Percentiles rank a stretch among this genome's conserved stretches.
Conservation (phyloP, 2,888 invertebrate genomes). For the Carpatolechia fugitivella region DNA sequence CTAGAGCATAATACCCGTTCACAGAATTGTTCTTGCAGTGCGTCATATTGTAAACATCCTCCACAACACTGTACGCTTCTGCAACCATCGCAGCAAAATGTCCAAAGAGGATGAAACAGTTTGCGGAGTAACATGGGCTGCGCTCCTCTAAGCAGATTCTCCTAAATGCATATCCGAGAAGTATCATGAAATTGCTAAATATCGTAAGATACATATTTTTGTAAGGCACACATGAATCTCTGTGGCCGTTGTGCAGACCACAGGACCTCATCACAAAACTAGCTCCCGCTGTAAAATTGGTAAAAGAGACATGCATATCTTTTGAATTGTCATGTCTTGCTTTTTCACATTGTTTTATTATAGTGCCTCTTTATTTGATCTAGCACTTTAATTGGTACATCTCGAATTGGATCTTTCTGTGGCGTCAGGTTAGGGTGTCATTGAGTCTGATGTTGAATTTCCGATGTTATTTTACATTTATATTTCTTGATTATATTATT, state of each 20-base stretch:
- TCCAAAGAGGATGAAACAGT: constrained; percentile 35
- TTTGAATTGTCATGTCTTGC: not conserved
- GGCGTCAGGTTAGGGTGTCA: not conserved
- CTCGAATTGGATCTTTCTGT: not conserved
- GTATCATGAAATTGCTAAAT: constrained; percentile 34
- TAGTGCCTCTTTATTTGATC: not conserved
- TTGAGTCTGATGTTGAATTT: constrained; percentile 20
- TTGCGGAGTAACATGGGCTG: constrained; percentile 26
- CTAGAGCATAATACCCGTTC: constrained; percentile 37
- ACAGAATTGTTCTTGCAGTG: constrained; percentile 26
- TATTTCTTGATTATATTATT: too few species aligned
- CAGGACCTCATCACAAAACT: not conserved
- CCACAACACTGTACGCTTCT: constrained; percentile 27
- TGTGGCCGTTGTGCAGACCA: not conserved
- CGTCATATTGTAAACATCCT: constrained; percentile 31
- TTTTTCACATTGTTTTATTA: not conserved
- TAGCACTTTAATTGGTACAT: not conserved
- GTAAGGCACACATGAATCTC: not conserved
- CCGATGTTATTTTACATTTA: not conserved
- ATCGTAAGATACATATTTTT: constrained; percentile 34
- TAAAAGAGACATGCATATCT: not conserved
- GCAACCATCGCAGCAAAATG: constrained; percentile 35
- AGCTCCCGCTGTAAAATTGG: not conserved
- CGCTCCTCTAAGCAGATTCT: constrained; percentile 28
- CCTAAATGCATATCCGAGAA: constrained; percentile 37